phyloP scores from a whole-genome alignment of 2,797 vertebrate genomes.

The Eulemur mongoz region DNA sequence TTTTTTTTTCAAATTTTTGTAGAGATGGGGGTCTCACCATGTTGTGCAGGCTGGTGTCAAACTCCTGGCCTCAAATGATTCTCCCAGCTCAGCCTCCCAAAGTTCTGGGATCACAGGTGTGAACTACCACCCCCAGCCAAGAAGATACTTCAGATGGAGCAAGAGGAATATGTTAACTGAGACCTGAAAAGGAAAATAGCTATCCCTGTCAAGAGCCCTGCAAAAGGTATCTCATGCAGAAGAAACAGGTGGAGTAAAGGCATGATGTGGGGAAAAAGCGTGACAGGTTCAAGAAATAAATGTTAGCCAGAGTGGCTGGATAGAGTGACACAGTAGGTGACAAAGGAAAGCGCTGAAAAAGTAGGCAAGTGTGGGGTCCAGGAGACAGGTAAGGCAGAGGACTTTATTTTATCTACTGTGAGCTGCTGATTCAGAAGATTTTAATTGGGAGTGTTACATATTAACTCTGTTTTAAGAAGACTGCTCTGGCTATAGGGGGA shows the following conservation, averaged over 20 bases:
- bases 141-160: not conserved
- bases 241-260: not conserved
- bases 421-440: not conserved
- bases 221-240: not conserved
- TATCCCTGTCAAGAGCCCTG: not conserved
- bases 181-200: not conserved
- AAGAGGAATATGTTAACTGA: not conserved
- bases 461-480: not conserved
- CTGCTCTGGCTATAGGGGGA: not conserved
- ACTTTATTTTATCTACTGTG: not conserved
- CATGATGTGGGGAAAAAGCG: not conserved
- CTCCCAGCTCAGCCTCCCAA: not conserved
- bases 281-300: not conserved
- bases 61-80: not conserved
- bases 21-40: not conserved
- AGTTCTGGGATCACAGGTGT: not conserved
- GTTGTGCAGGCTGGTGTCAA: not conserved
- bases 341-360: not conserved
- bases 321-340: not conserved
- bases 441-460: not conserved
- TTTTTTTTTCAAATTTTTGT: not conserved
- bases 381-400: not conserved
- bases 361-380: not conserved
- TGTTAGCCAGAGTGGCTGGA: not conserved
- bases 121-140: not conserved